Base-by-base conservation (phyloP, 2,113 vertebrate genomes). In the Ginglymostoma cirratum region DNA sequence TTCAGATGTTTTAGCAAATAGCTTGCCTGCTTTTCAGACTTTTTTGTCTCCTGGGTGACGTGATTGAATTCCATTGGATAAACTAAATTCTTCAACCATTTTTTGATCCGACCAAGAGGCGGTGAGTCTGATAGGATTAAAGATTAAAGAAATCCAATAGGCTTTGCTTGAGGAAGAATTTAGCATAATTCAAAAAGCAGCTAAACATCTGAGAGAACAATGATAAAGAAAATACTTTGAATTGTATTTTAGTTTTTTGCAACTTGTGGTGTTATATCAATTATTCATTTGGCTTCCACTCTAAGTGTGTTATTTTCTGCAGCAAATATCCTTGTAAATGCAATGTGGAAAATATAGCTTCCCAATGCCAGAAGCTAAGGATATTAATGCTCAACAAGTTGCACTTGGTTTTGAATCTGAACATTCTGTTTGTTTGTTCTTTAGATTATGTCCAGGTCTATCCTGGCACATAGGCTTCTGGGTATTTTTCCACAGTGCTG, bases 381-480 rank as follows among this genome's bases (percentile, higher is more conserved):
- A 94, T 94, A n/a, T 94, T 94, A 38, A n/a, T 94, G 65, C 24
- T 89, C 86, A 89, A 48, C 48, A 89, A 52, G 12, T 89, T 7
- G 85, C 61, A 42, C 34, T 94, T 66, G 90, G 90, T 67, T 67
- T 67, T 66, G 21, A 67, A 66, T 42, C 34, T 27, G 90, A 67
- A 94, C n/a, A 42, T 66, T 93, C 10, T 65, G 55, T 89, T 55
- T 89, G 87, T 90, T 90, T 90, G 21, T 94, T 42, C 55, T 6
- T 6, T 38, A 94, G 55, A n/a, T 17, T 17, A 30, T 65, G 3
- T n/a, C 61, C 90, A 93, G 65, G 61, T n/a, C 27, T n/a, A 66
- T 21, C 5, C 90, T 94, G 90, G 90, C 90, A 94, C 61, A 67
- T 34, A 42, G 55, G 14, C 38, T 66, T 94, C 15, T 42, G 90